phyloP scores from a whole-genome alignment of 1,140 invertebrate genomes.

The Temnothorax nylanderi region DNA sequence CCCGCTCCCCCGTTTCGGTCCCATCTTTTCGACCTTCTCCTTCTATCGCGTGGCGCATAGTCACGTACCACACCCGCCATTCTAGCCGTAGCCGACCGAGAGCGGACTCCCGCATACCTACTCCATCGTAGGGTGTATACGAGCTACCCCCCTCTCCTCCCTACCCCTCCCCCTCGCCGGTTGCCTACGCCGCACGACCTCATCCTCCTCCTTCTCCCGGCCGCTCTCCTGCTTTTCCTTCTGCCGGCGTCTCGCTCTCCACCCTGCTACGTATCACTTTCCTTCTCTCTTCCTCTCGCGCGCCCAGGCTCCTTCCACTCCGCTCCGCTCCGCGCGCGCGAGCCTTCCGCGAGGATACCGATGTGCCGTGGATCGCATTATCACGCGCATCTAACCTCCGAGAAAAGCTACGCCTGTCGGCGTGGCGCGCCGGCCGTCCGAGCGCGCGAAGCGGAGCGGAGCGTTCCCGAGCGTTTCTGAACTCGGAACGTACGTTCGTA shows the following conservation, averaged over 20 bases:
- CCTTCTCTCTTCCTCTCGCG: background rate
- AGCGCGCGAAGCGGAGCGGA: conserved; percentile 34
- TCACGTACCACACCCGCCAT: conserved; percentile 76
- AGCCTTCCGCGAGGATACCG: conserved; percentile 62
- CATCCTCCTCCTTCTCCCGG: background rate
- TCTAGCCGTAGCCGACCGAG: conserved; percentile 71
- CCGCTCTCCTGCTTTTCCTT: conserved; percentile 28
- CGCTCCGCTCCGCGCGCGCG: background rate
- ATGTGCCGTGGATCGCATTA: conserved; percentile 71
- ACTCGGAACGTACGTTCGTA: conserved; percentile 2
- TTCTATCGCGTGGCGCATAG: conserved; percentile 67
- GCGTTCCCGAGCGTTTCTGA: conserved; percentile 44
- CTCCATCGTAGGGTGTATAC: conserved; percentile 70
- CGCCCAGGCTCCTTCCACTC: background rate
- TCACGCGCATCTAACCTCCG: conserved; percentile 74
- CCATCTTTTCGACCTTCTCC: conserved; percentile 71
- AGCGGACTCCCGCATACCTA: conserved; percentile 71
- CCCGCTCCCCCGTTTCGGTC: background rate
- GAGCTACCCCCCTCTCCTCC: conserved; percentile 23
- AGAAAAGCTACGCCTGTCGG: conserved; percentile 70
- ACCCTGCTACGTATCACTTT: background rate
- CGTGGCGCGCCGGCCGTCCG: conserved; percentile 52
- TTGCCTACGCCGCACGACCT: conserved; percentile 15
- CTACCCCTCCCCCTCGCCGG: background rate
- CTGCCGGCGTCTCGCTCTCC: conserved; percentile 6